Conservation (phyloP, 2,113 vertebrate species). For the Cyanoramphus novaezelandiae region DNA sequence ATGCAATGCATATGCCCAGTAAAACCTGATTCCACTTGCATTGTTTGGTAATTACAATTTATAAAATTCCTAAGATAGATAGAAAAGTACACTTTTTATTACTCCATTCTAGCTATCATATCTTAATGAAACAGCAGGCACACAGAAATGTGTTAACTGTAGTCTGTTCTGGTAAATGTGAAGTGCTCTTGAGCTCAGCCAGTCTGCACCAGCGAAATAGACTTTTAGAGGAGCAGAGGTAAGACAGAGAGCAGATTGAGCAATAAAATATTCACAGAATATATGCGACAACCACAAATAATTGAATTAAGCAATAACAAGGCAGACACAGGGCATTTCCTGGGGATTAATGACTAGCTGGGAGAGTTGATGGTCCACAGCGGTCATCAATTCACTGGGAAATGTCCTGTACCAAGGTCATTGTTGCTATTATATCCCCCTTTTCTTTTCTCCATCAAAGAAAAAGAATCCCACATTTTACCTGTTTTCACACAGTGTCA, state of each 20-base stretch:
- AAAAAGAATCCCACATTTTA: conserved; percentile 25
- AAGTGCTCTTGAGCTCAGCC: neutral
- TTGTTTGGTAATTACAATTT: neutral
- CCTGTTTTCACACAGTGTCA: conserved; percentile 9
- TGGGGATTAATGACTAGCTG: conserved; percentile 37
- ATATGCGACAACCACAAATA: conserved; percentile 55
- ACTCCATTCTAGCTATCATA: neutral
- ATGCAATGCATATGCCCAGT: neutral
- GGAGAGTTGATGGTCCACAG: conserved; percentile 31
- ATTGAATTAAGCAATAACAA: conserved; percentile 64
- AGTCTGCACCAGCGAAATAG: neutral
- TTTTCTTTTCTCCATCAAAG: neutral
- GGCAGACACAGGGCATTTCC: conserved; percentile 38
- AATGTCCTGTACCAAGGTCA: conserved; percentile 59
- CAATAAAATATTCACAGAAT: conserved; percentile 65
- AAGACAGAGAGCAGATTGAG: conserved; percentile 34
- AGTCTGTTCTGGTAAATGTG: neutral
- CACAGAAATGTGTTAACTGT: neutral
- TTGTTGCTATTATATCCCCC: neutral
- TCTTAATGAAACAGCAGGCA: conserved; percentile 13
- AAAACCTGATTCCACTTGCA: neutral
- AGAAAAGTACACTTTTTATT: conserved; percentile 23
- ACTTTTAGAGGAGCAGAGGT: neutral
- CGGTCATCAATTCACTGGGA: conserved; percentile 39
- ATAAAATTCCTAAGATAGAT: neutral